Evolutionary conservation across 2,797 vertebrate genomes (phyloP).

Genomic region (Peromyscus aztecus): DNA sequence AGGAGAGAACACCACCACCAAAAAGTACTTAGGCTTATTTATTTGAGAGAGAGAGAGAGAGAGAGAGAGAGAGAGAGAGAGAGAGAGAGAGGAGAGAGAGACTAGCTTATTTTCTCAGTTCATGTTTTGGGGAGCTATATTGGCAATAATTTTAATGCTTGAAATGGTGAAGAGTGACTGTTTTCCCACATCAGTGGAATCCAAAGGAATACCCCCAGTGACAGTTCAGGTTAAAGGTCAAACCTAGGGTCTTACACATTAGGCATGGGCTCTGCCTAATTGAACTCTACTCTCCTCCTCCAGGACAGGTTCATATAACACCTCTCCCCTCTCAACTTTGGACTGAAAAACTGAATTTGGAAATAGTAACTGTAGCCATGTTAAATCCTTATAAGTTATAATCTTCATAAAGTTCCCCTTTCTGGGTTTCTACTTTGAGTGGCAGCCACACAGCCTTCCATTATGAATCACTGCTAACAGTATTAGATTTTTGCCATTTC

Average conservation of each 20-base stretch:
- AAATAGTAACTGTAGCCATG: background rate
- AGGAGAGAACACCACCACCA: background rate
- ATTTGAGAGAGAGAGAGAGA: too few species aligned
- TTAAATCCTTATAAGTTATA: background rate
- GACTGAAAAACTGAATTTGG: background rate
- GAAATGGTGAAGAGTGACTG: background rate
- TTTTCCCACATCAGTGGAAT: background rate
- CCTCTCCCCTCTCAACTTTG: rapidly evolving
- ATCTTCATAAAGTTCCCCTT: background rate
- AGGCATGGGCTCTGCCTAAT: background rate
- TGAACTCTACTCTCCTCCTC: background rate
- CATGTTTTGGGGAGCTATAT: background rate
- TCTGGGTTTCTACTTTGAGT: background rate
- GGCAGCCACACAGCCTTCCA: background rate
- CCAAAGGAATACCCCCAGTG: background rate
- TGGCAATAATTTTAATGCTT: background rate
- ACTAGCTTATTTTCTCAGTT: background rate
- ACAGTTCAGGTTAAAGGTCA: background rate
- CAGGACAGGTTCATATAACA: background rate
- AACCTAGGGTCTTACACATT: background rate
- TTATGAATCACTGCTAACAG: background rate
- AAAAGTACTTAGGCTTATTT: background rate
- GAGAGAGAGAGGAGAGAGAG: too few species aligned
- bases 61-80: too few species aligned
- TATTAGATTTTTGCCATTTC: background rate